Base-by-base conservation (phyloP, 1,140 invertebrate genomes). In the Melitaea cinxia region DNA sequence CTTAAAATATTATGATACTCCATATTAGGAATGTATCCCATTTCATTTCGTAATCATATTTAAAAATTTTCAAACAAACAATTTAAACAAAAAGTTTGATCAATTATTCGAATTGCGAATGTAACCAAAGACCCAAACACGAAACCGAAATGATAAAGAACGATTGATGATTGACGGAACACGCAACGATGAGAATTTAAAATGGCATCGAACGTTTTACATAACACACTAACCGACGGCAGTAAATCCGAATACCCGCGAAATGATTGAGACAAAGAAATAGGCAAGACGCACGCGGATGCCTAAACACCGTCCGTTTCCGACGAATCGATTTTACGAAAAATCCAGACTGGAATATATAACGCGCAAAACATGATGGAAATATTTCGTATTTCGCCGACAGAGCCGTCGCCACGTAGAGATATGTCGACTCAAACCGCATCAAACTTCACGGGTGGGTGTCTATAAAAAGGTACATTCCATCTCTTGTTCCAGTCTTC, bases 361-460 rank as follows among this genome's bases (percentile, higher is more conserved):
- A 82, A 78, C 70, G 66, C 68, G 70, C 75, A 82, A 84, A 86
- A 84, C 79, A 83, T 57, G 70, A 67, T 62, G 69, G 54, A 80
- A 73, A 77, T 74, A 77, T 80, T 73, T 63, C 52, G 39, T 60
- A 76, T 73, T 73, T 64, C 69, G 60, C 69, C 75, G 72, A 73
- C 76, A 75, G 68, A 70, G 52, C 42, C 42, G 50, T 65, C 70
- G 69, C 68, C 66, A 69, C 72, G 72, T 70, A 62, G 50, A 61
- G 59, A 70, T 69, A 77, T 77, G 72, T 77, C 70, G 72, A 65
- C 45, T 56, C 49, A 60, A 52, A 64, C 65, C 70, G 70, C 72
- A 73, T 69, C 65, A 65, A 74, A 77, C 71, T 75, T 84, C 80
- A 83, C 80, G 83, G 82, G 83, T 86, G 82, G 79, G 75, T 66